Evolutionary conservation across 2,113 vertebrate genomes (phyloP), one percentile per base, ranked within the genome.

Genomic region (Odontesthes bonariensis): DNA sequence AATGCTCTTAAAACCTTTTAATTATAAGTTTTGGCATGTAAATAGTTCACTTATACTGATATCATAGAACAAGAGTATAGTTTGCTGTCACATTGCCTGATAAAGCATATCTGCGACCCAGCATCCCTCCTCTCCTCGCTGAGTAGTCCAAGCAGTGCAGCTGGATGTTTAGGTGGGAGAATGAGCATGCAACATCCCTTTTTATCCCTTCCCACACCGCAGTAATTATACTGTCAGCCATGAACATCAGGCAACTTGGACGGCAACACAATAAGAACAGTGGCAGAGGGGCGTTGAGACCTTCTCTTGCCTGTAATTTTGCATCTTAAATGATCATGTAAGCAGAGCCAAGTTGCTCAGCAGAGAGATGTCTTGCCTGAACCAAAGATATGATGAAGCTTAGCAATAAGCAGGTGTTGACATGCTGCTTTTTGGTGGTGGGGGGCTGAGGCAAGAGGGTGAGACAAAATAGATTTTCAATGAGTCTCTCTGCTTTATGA

Each of bases 191-290:
- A 77, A 65, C 82, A 89, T 92, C 81, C 86, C 88, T 90, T 89
- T 96, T 95, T 95, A 94, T 95, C 94, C 87, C 90, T 90, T 79
- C 81, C 89, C 85, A 92, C 93, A 93, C 88, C 88, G 90, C 90
- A 75, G 86, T 96, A 96, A 97, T 97, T 97, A 96, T 85, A 90
- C 89, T 95, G 95, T 94, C 95, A 95, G 84, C 86, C 81, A 27
- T 17, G 81, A 86, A 93, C 91, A 76, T 94, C 92, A 94, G 87
- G 82, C 85, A 88, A 66, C 83, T 89, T 90, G 84, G 90, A 90
- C 83, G 90, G 72, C 75, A 84, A 91, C 91, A 94, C 93, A 89
- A 90, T 92, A 92, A 94, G 90, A 95, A 86, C 84, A 92, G 86
- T 82, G 79, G 86, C 89, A 92, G 91, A 93, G 93, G 93, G 89